A percentile compares a stretch with the other conserved stretches of the same genome.
These are phyloP conservation scores for Odiellus spinosus DNA, from an alignment of 2,888 invertebrate species.

Conservation along the genomic window DNA sequence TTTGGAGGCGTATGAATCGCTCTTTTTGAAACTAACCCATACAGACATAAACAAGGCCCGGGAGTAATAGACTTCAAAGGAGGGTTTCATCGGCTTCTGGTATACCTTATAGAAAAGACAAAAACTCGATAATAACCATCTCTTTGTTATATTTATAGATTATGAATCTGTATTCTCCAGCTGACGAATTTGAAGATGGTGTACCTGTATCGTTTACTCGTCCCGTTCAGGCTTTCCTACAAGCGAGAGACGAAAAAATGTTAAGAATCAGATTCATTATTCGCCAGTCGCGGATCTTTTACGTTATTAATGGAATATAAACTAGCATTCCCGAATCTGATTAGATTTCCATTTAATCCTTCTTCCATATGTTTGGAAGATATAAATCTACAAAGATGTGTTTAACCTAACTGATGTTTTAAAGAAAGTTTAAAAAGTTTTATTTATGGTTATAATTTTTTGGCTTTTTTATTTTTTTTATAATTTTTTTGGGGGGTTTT, in stretches of 20 bases:
- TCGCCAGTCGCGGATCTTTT: conserved; percentile 5
- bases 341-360: conserved; percentile 71
- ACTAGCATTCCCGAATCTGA: conserved; percentile 59
- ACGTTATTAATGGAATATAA: conserved; percentile 68
- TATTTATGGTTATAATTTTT: no score
- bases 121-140: no score
- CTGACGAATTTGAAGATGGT: conserved; percentile 69
- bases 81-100: no score
- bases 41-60: no score
- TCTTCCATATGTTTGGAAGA: conserved; percentile 72
- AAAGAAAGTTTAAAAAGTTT: conserved; percentile 23
- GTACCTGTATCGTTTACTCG: conserved; percentile 67
- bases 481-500: no score
- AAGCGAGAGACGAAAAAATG: conserved; percentile 36
- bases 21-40: no score
- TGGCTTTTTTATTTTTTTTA: no score
- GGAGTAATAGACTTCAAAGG: no score
- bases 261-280: conserved; percentile 24
- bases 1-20: no score
- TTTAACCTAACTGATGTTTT: conserved; percentile 21
- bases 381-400: conserved; percentile 65
- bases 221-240: conserved; percentile 58
- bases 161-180: conserved; percentile 66
- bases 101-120: no score
- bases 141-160: conserved; percentile 30